Evolutionary conservation across 2,888 invertebrate genomes (phyloP), one percentile per base, ranked within the genome.

Genomic region (Caenorhabditis sp.): DNA sequence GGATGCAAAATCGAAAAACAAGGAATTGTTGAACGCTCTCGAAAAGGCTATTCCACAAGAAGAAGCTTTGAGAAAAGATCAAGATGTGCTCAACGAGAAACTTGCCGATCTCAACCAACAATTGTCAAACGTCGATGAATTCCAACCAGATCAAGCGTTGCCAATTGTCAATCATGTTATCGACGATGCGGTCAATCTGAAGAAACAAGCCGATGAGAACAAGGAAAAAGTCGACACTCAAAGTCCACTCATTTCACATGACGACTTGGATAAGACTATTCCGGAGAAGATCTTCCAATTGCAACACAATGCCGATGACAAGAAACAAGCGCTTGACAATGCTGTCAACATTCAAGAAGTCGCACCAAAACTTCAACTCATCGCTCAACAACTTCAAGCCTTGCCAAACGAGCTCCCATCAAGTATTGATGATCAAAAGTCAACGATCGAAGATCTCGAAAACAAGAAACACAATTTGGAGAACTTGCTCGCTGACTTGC

Each of bases 391-490:
- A 50, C 59, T 74, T 5, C 67, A 70, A 59, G 54, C 70, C n/a
- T 62, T 70, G 6, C 69, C 72, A 27, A 51, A 31, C 12, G 60
- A 63, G 27, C 58, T 70, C 21, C 66, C 63, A 21, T 51, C 55
- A 50, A 53, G 61, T n/a, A 62, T 70, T 17, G 65, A 61, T 37
- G 73, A 77, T 27, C 77, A 77, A 58, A 65, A 73, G 31, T 27
- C 69, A 43, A 36, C 50, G n/a, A 58, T 77, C 50, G 77, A 77
- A 59, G 70, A 74, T 62, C 53, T 67, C 43, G 73, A 63, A 57
- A 58, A 62, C 19, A 51, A 62, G 31, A 73, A 69, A 24, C 57
- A 66, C 31, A 57, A 75, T 31, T 64, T 74, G 17, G 70, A 77
- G 53, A 65, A 67, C 49, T 59, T 74, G 17, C 57, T 74, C 43